phyloP scores from a whole-genome alignment of 2,888 invertebrate species.

The Sisyra nigra region DNA sequence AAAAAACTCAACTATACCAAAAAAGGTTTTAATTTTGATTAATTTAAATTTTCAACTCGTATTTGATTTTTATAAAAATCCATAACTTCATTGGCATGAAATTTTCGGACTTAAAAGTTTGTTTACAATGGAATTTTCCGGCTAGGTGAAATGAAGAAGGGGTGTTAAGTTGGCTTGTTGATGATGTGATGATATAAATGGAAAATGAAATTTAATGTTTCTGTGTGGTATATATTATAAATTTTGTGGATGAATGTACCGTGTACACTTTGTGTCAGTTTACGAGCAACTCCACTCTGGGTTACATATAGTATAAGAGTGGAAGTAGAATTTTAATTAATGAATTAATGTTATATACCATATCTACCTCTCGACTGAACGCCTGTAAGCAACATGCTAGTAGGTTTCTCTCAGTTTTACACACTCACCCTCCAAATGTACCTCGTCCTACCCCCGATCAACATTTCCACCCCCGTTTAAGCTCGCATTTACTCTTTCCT shows the following conservation, averaged over 20 bases:
- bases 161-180: no score
- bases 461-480: not conserved
- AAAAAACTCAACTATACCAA: no score
- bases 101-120: no score
- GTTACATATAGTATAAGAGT: conserved; percentile 7
- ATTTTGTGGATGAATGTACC: conserved; percentile 1
- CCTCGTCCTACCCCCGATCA: not conserved
- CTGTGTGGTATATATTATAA: not conserved
- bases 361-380: not conserved
- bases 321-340: conserved; percentile 10
- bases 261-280: conserved; percentile 7
- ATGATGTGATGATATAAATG: no score
- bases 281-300: conserved; percentile 8
- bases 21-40: no score
- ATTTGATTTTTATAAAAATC: no score
- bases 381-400: not conserved
- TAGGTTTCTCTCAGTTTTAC: not conserved
- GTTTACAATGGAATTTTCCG: no score
- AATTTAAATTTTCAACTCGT: no score
- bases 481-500: not conserved
- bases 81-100: no score
- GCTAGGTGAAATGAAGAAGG: no score
- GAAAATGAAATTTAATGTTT: no score
- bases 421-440: not conserved
- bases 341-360: conserved; percentile 10